Conservation (phyloP, 2,113 vertebrate genomes). For the Siniperca knerii region DNA sequence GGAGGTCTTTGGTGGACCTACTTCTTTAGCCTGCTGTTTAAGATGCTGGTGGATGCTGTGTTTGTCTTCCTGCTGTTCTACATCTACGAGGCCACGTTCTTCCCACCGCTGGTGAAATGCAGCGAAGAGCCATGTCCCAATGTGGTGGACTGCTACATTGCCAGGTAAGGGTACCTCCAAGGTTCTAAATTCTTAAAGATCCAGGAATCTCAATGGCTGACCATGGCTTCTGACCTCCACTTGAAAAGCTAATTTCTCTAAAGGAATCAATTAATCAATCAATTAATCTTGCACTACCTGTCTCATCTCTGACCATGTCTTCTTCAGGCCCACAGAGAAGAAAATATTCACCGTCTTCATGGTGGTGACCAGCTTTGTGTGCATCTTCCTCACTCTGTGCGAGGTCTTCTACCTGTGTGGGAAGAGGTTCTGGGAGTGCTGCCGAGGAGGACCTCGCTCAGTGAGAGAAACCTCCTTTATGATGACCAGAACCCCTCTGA, state of each 20-base stretch:
- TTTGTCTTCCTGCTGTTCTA: conserved; percentile 90
- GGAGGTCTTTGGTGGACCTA: conserved; percentile 97
- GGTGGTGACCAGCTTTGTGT: conserved; percentile 87
- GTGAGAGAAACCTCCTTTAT: conserved; percentile 32
- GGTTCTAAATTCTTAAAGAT: neutral
- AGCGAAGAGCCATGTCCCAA: conserved; percentile 87
- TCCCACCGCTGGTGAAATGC: conserved; percentile 90
- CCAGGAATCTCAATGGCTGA: neutral
- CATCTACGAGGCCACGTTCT: conserved; percentile 87
- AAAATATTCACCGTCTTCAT: conserved; percentile 93
- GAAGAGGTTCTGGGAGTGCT: conserved; percentile 85
- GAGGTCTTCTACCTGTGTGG: conserved; percentile 89
- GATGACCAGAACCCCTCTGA: conserved; percentile 49
- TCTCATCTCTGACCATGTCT: conserved; percentile 1
- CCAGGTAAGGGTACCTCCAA: conserved; percentile 52
- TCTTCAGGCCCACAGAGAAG: conserved; percentile 89
- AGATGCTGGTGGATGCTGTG: conserved; percentile 84
- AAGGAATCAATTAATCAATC: neutral
- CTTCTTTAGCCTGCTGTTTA: conserved; percentile 90
- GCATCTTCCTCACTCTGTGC: conserved; percentile 87
- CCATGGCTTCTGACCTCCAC: neutral
- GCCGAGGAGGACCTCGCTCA: neutral
- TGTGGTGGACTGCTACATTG: conserved; percentile 92
- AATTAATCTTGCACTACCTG: neutral
- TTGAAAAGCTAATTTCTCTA: neutral